These are phyloP conservation scores for Netelia melanura DNA, from an alignment of 2,888 invertebrate genomes.

Conservation along the genomic window DNA sequence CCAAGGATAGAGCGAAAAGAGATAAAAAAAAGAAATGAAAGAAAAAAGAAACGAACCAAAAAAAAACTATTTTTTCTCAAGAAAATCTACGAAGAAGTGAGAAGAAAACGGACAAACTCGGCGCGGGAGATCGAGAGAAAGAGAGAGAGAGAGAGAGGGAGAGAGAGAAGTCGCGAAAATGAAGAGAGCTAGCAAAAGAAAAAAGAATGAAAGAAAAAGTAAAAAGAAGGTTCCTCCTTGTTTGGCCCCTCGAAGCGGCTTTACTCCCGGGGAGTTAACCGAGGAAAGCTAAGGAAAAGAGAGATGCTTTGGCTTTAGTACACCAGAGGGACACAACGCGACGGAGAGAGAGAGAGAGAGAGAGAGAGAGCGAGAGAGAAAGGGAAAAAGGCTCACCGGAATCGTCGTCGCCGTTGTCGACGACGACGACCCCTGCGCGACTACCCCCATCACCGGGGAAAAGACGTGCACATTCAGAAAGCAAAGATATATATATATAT, in stretches of 20 bases:
- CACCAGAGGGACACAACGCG: conserved; percentile 17
- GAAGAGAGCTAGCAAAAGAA: conserved; percentile 21
- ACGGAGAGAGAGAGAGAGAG: conserved; percentile 22
- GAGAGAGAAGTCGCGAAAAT: background rate
- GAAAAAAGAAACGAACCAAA: conserved; percentile 17
- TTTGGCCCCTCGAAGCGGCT: conserved; percentile 56
- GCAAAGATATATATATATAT: conserved; percentile 43
- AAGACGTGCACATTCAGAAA: conserved; percentile 53
- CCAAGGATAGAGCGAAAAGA: conserved; percentile 1
- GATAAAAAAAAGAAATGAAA: conserved; percentile 15
- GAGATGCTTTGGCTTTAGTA: conserved; percentile 28
- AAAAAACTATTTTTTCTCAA: conserved; percentile 13
- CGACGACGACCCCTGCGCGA: conserved; percentile 46
- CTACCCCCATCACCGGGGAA: conserved; percentile 47
- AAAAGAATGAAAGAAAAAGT: conserved; percentile 1
- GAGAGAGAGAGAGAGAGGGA: conserved; percentile 16
- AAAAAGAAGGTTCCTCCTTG: conserved; percentile 53
- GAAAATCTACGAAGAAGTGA: background rate
- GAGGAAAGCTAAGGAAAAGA: conserved; percentile 50
- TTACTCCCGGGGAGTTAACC: conserved; percentile 63
- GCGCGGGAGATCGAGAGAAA: conserved; percentile 6
- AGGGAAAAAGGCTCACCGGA: conserved; percentile 42
- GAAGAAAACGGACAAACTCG: conserved; percentile 37
- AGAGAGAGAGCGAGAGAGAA: background rate
- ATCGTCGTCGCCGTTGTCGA: conserved; percentile 57